Evolutionary conservation across 2,113 vertebrate species (phyloP), one percentile per base, ranked within the genome.

Genomic region (Mixornis gularis): DNA sequence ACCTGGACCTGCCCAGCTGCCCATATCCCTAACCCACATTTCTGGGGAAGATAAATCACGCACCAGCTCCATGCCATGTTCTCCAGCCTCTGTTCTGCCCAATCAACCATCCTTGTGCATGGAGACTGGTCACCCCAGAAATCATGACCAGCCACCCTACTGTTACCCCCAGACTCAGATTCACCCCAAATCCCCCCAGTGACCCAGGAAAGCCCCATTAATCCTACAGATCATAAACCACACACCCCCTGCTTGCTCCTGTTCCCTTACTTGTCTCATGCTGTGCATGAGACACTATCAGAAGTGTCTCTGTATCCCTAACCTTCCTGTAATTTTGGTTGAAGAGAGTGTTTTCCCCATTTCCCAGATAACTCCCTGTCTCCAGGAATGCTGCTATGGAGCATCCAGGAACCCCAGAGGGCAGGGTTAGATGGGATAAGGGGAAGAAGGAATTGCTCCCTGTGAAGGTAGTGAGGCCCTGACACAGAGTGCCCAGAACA

Each of bases 11-110:
- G 19, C 5, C 4, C 41, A 65, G 36, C 13, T 66, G n/a, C 27
- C n/a, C 3, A 0, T 10, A 52, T 1, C 7, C 27, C 24, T 20
- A 51, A 36, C 16, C 27, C 58, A 13, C 2, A 1, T 30, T 58
- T 43, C 76, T 46, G 29, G 34, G 55, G 41, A 72, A 72, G n/a
- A 24, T 17, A 13, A 13, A 43, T 29, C 59, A 8, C n/a, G 40
- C 8, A 4, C 26, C 46, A 79, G 74, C 36, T 49, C n/a, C n/a
- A 3, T 6, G 29, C n/a, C 2, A 0, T 22, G 41, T 56, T 63
- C 52, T 74, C 30, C 68, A 83, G 14, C 25, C 70, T 72, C 55
- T 65, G 41, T 36, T 41, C 59, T 76, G 52, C 10, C 34, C 20
- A 17, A 8, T 22, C 1, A 7, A 41, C 32, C 76, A 76, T 44